phyloP scores from a whole-genome alignment of 2,797 vertebrate genomes.

The Acrossocheilus fasciatus region DNA sequence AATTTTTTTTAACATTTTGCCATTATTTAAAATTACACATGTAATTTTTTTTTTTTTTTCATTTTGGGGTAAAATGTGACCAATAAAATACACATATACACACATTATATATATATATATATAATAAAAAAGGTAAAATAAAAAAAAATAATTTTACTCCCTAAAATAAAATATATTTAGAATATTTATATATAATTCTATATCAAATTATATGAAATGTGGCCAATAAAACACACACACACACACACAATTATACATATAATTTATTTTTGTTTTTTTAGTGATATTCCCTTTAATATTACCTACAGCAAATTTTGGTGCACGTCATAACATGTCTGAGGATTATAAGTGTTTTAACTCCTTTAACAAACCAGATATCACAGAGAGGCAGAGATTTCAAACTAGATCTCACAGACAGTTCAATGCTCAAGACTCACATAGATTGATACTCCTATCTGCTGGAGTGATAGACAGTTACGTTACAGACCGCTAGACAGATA shows the following conservation, averaged over 20 bases:
- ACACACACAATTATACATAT: neutral
- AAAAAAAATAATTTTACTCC: neutral
- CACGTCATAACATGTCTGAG: neutral
- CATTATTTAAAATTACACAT: neutral
- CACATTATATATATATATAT: neutral
- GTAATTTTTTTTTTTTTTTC: neutral
- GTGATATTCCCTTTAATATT: neutral
- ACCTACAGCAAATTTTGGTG: neutral
- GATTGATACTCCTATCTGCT: constrained; percentile 38
- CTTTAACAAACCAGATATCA: neutral
- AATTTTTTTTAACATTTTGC: no score
- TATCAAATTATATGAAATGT: neutral
- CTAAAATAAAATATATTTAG: neutral
- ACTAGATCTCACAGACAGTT: neutral
- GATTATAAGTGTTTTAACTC: neutral
- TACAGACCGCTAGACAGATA: constrained; percentile 34
- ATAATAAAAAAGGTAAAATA: no score
- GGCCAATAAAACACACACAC: neutral
- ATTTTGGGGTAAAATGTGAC: neutral
- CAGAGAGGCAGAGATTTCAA: neutral
- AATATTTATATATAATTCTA: neutral
- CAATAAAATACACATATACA: neutral
- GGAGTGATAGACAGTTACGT: constrained; percentile 33
- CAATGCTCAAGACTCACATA: neutral
- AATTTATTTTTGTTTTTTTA: neutral